A percentile compares a stretch with the other conserved stretches of the same genome.
Evolutionary conservation across 2,113 vertebrate species (phyloP).

Genomic region (Eptesicus fuscus): DNA sequence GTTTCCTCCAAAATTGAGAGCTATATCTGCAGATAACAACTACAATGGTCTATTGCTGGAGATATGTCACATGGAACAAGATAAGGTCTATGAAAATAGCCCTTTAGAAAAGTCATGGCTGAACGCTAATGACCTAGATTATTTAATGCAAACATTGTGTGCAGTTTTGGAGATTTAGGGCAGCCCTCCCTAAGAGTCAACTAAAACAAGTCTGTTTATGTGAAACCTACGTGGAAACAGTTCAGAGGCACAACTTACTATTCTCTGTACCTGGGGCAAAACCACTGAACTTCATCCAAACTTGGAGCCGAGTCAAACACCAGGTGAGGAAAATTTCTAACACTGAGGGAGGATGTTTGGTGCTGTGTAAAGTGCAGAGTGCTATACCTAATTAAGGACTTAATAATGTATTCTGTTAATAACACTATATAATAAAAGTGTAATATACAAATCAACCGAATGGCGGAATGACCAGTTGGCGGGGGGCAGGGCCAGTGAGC

Average conservation of each 20-base stretch:
- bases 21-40: constrained; percentile 22
- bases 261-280: constrained; percentile 34
- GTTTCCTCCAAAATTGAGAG: constrained; percentile 47
- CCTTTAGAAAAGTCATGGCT: constrained; percentile 64
- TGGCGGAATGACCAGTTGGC: no score
- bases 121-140: constrained; percentile 65
- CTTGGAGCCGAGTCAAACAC: constrained; percentile 37
- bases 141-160: constrained; percentile 73
- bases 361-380: neutral
- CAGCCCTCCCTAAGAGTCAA: neutral
- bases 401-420: neutral
- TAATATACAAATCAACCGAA: no score
- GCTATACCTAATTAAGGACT: neutral
- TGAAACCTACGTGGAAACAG: neutral
- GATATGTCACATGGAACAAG: constrained; percentile 56
- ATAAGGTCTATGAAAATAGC: constrained; percentile 68
- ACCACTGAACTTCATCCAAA: constrained; percentile 53
- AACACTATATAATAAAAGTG: neutral
- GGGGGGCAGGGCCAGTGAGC: no score
- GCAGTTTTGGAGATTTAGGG: constrained; percentile 13
- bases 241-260: constrained; percentile 15
- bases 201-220: constrained; percentile 14
- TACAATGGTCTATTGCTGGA: constrained; percentile 37
- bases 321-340: neutral
- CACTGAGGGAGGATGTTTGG: accelerated